Evolutionary conservation across 2,888 invertebrate species (phyloP).

Genomic region (Latheticus oryzae): DNA sequence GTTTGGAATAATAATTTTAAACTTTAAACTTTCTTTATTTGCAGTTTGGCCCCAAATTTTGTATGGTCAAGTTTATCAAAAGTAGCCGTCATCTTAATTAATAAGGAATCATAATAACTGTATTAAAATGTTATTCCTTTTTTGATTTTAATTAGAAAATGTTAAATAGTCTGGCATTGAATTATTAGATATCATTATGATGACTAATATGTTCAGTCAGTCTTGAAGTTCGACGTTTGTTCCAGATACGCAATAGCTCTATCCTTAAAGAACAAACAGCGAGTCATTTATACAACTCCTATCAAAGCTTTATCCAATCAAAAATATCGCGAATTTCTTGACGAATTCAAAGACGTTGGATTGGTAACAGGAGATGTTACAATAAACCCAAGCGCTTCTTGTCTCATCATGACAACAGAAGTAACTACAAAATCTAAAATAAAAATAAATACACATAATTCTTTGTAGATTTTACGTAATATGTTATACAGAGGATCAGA

Average conservation of each 20-base stretch:
- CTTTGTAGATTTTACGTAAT: constrained; percentile 87
- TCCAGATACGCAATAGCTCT: constrained; percentile 92
- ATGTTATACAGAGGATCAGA: constrained; percentile 99
- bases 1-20: too few species aligned
- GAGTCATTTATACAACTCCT: constrained; percentile 99
- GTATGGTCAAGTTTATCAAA: too few species aligned
- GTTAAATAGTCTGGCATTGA: too few species aligned
- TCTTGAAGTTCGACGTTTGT: constrained; percentile 13
- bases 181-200: too few species aligned
- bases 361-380: constrained; percentile 99
- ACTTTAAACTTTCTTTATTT: too few species aligned
- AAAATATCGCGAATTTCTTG: constrained; percentile 97
- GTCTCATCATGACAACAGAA: constrained; percentile 99
- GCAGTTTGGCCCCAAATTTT: too few species aligned
- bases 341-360: constrained; percentile 98
- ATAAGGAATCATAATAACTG: too few species aligned
- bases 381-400: constrained; percentile 97
- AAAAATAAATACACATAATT: constrained; percentile 3
- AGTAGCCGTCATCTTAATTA: too few species aligned
- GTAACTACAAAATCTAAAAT: constrained; percentile 61
- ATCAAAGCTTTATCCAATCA: constrained; percentile 99
- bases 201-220: constrained; percentile 9
- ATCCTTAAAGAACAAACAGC: constrained; percentile 92
- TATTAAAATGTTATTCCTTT: too few species aligned
- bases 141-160: too few species aligned